Base-by-base conservation (phyloP, 1,140 invertebrate species). In the Temnothorax curvispinosus region DNA sequence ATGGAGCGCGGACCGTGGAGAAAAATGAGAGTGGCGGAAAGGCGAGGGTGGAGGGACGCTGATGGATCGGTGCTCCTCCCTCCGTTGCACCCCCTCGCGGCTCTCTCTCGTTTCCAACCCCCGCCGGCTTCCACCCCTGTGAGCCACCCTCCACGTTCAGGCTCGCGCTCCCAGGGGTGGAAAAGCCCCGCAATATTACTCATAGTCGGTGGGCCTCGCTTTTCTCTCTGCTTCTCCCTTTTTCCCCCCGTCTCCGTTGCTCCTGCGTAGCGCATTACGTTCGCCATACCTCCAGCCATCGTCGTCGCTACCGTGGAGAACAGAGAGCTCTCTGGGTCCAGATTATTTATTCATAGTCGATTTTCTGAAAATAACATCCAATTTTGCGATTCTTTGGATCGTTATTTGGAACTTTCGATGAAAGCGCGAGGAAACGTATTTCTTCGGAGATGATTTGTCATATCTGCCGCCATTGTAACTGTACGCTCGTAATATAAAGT, bases 21-120 rank as follows among this genome's bases (percentile, higher is more conserved):
- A 95, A 95, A 95, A 95, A 95, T 95, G 94, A 95, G 95, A 95
- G 95, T 95, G 95, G 94, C 94, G 94, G 94, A 95, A 95, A 95
- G 93, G 94, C 94, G 94, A 95, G 95, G 95, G 94, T 94, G 94
- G 94, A 94, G 94, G 94, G 94, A 95, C 94, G 94, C 95, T 95
- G 95, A 95, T 95, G 94, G 94, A 95, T 95, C 93, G 94, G 93
- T 91, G 94, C 94, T 94, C 94, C 94, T 94, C 94, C 94, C 94
- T 93, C 90, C 91, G 89, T 88, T 88, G 88, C 89, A 91, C 92
- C 91, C 86, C 76, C 88, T 87, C 82, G 81, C 82, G 84, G 75
- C 78, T 86, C 88, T 88, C 80, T 87, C 81, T 86, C 86, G 69
- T 87, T 86, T 90, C 89, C 85, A 85, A 75, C 75, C 90, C 76